These are phyloP conservation scores for Antechinus flavipes DNA, from an alignment of 2,113 vertebrate genomes.

Conservation along the genomic window DNA sequence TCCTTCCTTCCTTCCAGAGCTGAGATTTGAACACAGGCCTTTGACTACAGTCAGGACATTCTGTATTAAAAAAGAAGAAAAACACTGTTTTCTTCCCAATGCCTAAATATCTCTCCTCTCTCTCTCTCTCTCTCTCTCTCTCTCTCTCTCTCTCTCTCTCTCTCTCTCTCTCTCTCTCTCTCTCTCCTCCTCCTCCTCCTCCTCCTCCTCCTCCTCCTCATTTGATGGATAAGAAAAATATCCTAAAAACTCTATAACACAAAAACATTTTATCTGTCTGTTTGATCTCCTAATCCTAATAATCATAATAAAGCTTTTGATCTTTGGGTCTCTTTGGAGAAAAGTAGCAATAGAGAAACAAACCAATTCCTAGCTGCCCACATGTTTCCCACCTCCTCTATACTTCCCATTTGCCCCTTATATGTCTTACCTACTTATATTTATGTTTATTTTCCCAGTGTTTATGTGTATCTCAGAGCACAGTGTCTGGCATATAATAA, in stretches of 20 bases:
- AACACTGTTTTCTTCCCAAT: not conserved
- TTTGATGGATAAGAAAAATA: not conserved
- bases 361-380: not conserved
- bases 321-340: not conserved
- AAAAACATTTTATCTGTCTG: not conserved
- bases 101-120: too few relatives aligned
- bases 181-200: too few relatives aligned
- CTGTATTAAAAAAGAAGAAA: not conserved
- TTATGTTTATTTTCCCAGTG: not conserved
- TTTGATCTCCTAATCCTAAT: not conserved
- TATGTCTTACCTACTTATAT: not conserved
- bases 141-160: too few relatives aligned
- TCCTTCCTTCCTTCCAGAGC: not conserved
- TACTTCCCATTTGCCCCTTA: not conserved
- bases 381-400: not conserved
- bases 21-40: not conserved
- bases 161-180: too few relatives aligned
- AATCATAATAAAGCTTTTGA: not conserved
- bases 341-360: not conserved
- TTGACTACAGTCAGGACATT: not conserved
- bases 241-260: not conserved
- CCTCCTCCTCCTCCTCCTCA: too few relatives aligned
- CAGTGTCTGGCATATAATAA: not conserved
- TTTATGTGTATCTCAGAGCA: not conserved
- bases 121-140: too few relatives aligned